These are phyloP conservation scores for Drosophila grimshawi DNA, from an alignment of 1,140 invertebrate species.

Conservation along the genomic window DNA sequence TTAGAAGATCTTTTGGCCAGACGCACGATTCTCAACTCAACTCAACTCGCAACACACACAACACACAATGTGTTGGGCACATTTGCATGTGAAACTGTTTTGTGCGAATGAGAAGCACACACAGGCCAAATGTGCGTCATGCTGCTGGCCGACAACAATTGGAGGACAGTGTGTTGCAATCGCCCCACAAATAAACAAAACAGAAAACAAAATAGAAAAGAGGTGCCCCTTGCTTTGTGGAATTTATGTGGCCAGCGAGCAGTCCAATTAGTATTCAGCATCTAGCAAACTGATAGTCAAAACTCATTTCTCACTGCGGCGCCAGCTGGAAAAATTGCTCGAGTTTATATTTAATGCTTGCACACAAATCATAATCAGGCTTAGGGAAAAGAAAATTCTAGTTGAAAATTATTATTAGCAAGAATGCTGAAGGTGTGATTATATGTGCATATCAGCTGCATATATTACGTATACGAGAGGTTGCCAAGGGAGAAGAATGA, in stretches of 20 bases:
- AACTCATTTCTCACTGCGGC: constrained; percentile 40
- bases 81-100: constrained; percentile 22
- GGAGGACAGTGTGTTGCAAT: constrained; percentile 63
- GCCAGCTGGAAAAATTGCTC: constrained; percentile 43
- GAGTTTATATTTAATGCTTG: constrained; percentile 41
- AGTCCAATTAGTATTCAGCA: constrained; percentile 49
- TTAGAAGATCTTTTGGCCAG: constrained; percentile 64
- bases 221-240: constrained; percentile 1
- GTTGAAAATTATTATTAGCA: neutral
- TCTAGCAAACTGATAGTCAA: constrained; percentile 27
- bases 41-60: neutral
- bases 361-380: constrained; percentile 44
- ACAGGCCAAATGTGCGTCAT: constrained; percentile 38
- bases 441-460: constrained; percentile 9
- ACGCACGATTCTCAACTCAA: constrained; percentile 26
- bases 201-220: neutral
- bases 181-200: constrained; percentile 15
- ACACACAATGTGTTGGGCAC: constrained; percentile 18
- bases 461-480: constrained; percentile 22
- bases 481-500: constrained; percentile 2
- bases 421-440: constrained; percentile 25
- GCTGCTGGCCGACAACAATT: constrained; percentile 40
- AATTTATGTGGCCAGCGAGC: constrained; percentile 29
- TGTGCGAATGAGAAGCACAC: constrained; percentile 21
- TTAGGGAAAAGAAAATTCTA: neutral